These are phyloP conservation scores for Potamarius usumacintae DNA, from an alignment of 2,113 vertebrate genomes.

Conservation along the genomic window DNA sequence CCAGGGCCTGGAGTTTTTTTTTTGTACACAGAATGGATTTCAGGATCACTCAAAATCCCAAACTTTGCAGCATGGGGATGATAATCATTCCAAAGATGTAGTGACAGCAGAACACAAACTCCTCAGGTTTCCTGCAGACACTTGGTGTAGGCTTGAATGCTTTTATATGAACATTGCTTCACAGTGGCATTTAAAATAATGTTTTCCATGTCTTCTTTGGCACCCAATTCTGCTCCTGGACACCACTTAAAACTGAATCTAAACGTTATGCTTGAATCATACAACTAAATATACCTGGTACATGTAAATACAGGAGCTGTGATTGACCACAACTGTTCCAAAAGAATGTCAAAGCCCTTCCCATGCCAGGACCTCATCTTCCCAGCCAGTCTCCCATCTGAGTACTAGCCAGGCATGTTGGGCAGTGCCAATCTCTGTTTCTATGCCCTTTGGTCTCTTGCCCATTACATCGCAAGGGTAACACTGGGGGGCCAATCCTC, in stretches of 20 bases:
- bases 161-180: conserved; percentile 10
- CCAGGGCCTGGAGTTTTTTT: conserved; percentile 59
- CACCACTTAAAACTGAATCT: not conserved
- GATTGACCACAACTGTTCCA: not conserved
- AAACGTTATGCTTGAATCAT: not conserved
- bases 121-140: not conserved
- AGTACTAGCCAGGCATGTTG: no score
- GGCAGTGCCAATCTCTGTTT: no score
- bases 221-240: not conserved
- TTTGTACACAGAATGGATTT: conserved; percentile 69
- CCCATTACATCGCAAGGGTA: no score
- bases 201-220: not conserved
- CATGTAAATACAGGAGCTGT: not conserved
- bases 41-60: conserved; percentile 52
- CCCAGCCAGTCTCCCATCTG: no score
- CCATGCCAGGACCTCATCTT: no score
- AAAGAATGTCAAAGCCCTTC: not conserved
- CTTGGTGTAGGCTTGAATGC: not conserved
- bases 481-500: no score
- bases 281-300: not conserved
- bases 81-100: conserved; percentile 31
- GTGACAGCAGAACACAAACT: not conserved
- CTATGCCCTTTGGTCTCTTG: no score
- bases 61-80: conserved; percentile 50
- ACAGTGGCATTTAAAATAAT: not conserved